Evolutionary conservation across 2,888 invertebrate species (phyloP).

Genomic region (Cerastis leucographa): DNA sequence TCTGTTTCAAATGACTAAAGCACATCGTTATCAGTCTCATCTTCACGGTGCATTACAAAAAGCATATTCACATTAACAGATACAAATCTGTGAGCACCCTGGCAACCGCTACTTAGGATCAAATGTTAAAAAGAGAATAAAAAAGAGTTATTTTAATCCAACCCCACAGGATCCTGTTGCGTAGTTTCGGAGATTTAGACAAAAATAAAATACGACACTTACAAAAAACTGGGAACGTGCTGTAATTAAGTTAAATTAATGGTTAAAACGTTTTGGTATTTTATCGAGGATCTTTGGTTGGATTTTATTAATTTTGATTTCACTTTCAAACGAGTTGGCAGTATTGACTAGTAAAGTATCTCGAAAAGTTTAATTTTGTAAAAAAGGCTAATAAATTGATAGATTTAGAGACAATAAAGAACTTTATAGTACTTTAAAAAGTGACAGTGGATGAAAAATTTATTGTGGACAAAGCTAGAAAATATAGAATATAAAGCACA

Average conservation of each 20-base stretch:
- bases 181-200: slow-evolving; percentile 52
- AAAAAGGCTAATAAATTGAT: background rate
- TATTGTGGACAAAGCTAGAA: background rate
- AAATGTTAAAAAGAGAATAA: slow-evolving; percentile 68
- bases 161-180: slow-evolving; percentile 69
- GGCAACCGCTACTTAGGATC: slow-evolving; percentile 68
- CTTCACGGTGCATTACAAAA: slow-evolving; percentile 56
- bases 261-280: slow-evolving; percentile 36
- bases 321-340: background rate
- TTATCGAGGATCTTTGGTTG: slow-evolving; percentile 9
- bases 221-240: slow-evolving; percentile 55
- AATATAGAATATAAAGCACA: slow-evolving; percentile 10
- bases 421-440: background rate
- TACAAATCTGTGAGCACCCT: slow-evolving; percentile 64
- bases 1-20: slow-evolving; percentile 24
- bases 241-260: slow-evolving; percentile 56
- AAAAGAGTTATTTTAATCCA: slow-evolving; percentile 78
- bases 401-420: background rate
- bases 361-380: background rate
- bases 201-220: slow-evolving; percentile 64
- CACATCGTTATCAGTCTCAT: slow-evolving; percentile 40
- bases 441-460: background rate
- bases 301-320: slow-evolving; percentile 1
- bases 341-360: background rate
- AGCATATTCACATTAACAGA: slow-evolving; percentile 48